Evolutionary conservation across 2,113 vertebrate species (phyloP).

Genomic region (Sisor rabdophorus): DNA sequence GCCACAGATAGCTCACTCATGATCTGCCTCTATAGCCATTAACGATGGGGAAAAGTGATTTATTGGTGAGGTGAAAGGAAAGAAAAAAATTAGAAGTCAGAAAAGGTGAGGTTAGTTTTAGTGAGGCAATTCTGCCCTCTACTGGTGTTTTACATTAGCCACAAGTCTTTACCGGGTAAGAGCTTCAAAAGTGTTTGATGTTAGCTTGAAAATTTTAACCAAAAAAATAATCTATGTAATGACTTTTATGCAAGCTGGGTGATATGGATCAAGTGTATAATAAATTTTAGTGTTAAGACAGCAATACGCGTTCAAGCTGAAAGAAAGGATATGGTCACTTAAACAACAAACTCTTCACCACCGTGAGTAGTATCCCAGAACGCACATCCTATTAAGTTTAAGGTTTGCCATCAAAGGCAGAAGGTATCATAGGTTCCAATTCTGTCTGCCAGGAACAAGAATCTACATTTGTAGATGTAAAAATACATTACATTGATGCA

Average conservation of each 20-base stretch:
- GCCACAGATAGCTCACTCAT: conserved; percentile 77
- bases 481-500: no score
- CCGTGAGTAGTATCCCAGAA: not conserved
- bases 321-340: not conserved
- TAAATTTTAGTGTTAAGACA: no score
- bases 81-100: conserved; percentile 45
- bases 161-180: not conserved
- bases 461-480: no score
- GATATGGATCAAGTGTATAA: not conserved
- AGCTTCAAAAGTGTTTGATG: not conserved
- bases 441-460: no score
- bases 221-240: not conserved
- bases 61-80: conserved; percentile 69
- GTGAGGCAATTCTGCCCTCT: conserved; percentile 76
- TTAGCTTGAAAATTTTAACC: not conserved
- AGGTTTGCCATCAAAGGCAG: not conserved
- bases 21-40: conserved; percentile 77
- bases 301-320: no score
- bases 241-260: no score
- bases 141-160: conserved; percentile 51
- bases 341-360: not conserved
- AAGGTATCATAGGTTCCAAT: no score
- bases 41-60: conserved; percentile 76
- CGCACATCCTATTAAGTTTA: not conserved
- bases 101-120: conserved; percentile 44